Evolutionary conservation across 2,888 invertebrate genomes (phyloP), one percentile per base, ranked within the genome.

Genomic region (Tanytarsus gracilentus): DNA sequence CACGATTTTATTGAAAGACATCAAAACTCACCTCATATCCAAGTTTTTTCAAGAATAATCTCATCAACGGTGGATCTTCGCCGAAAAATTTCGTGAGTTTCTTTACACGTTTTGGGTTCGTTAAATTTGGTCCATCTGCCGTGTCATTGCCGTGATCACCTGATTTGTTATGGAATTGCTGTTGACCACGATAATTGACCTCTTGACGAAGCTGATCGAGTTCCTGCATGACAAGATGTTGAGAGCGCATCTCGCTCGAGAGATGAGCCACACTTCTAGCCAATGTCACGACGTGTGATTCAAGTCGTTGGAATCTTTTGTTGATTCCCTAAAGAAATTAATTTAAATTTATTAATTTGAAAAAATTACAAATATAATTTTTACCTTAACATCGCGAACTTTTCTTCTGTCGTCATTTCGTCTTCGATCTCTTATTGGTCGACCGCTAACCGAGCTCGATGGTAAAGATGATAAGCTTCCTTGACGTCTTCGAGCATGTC

Each of bases 81-180:
- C 93, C 94, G 76, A 94, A 94, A 79, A 94, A 93, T 79, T 91
- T 89, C 62, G 91, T 92, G 64, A 93, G 79, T 67, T 93, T 85
- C 72, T 88, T 88, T 18, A 93, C 90, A 63, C 91, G 78, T 64
- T 85, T 85, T 0, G 92, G 92, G 75, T 92, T 91, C 65, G 90
- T 87, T 68, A 92, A 79, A 58, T 84, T 84, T 66, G 81, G 84
- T 49, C 84, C 76, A 68, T 84, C 85, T 63, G 77, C 76, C 16
- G 74, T 78, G 69, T 64, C 74, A 69, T 68, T 76, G 66, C 67
- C 65, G 26, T 76, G 67, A 77, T 78, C 40, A 78, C 70, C 76
- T 40, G 58, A 79, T 78, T 65, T 78, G 79, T 25, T 79, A 79
- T 67, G 48, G 18, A 30, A 59, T 7, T 60, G 50, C 85, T 83